Evolutionary conservation across 2,888 invertebrate species (phyloP), one percentile per base, ranked within the genome.

Genomic region (Luperina nickerlii): DNA sequence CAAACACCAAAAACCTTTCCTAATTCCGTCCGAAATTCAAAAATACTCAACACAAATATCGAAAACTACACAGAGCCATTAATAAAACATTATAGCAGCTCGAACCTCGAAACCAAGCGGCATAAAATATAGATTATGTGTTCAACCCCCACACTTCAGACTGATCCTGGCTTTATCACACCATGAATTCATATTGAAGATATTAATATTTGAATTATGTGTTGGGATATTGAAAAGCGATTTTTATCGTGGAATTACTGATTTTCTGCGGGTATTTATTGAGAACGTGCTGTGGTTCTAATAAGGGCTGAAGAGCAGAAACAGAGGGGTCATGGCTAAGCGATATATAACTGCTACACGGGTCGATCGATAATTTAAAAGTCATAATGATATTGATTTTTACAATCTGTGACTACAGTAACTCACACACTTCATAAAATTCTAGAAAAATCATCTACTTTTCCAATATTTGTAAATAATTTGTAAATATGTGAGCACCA

Each of bases 171-270:
- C 87, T 93, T 93, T 93, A 94, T 92, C 89, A 89, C 91, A 82
- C 87, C 90, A 92, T 93, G 92, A 94, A 94, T 94, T 90, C 89
- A 83, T 91, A 94, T 94, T 92, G 87, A 79, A 84, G 86, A 87
- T 87, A 90, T 91, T 92, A 92, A 93, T 90, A 87, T 86, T 67
- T 76, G 78, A 85, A 82, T 81, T 85, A 88, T 90, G 82, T 84
- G 70, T 80, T 51, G 70, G 79, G 83, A 74, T 89, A 89, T 90
- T 84, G 89, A 89, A 90, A 89, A 84, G 57, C 78, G 27, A 73
- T 87, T 83, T 84, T 88, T 81, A 83, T 76, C 69, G 48, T 57
- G 69, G 32, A 69, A 2, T 9, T 66, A 62, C 48, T 81, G 45
- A 78, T 82, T 63, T 74, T 75, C 54, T 71, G 18, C 27, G 15